Base-by-base conservation (phyloP, 92 coral and sea anemone species). In the Palythoa caribaeorum region DNA sequence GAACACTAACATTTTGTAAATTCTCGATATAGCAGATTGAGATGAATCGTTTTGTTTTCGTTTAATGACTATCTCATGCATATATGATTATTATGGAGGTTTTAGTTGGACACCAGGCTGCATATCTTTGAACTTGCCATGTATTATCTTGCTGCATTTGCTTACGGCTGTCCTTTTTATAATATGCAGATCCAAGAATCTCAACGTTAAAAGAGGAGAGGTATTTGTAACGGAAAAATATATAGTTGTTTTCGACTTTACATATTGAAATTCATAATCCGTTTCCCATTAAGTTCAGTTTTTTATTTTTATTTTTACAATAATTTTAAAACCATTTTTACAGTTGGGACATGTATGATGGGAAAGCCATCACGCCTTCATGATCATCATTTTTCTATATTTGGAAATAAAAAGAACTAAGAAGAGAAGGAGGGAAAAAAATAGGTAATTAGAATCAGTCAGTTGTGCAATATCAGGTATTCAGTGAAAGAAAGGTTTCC, bases 121-220 rank as follows among this genome's bases (percentile, higher is more conserved):
- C 47, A 40, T 40, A 40, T 40, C 5, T 40, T 2, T 5, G 47
- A 40, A 40, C 47, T 40, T 40, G 47, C 47, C 47, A 40, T 69
- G 73, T 69, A 69, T 69, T 69, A 69, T 69, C 73, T 69, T 69
- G 73, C 39, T 69, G 73, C 73, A 69, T 69, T 69, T 21, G 73
- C 73, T 69, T 69, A 19, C 73, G 73, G 73, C 73, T 69, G 73
- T 69, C 73, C 44, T 69, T 69, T 69, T 69, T 69, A 69, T 69
- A 69, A 69, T 69, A 69, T 69, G 73, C 73, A 63, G 70, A 63
- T 63, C 70, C 70, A 63, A 63, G 70, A 63, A 63, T 21, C 47
- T 40, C 2, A 40, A 40, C 47, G 47, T 40, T 40, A 40, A 40
- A 40, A 40, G 47, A 63, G 70, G 70, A 63, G 70, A 63, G 70